A percentile compares a stretch with the other conserved stretches of the same genome.
Conservation (phyloP, 2,797 vertebrate genomes). For the Anguilla anguilla region DNA sequence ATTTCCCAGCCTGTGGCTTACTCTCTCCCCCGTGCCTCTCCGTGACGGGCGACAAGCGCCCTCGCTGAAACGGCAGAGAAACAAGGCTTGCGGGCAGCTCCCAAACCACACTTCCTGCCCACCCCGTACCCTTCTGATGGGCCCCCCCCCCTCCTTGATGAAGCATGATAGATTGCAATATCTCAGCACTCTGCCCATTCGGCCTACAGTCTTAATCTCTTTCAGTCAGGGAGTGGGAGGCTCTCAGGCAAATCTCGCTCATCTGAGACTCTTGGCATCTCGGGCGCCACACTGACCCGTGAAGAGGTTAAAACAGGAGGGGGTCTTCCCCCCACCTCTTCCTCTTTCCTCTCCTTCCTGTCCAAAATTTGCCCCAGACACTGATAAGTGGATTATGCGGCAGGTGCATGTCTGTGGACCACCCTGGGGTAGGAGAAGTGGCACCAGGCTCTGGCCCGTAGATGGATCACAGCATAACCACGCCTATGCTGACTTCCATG, state of each 20-base stretch:
- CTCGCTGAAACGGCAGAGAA: neutral
- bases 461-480: neutral
- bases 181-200: conserved; percentile 62
- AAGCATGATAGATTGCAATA: conserved; percentile 71
- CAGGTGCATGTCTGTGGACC: conserved; percentile 43
- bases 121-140: neutral
- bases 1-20: conserved; percentile 32
- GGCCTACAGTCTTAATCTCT: conserved; percentile 70
- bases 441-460: neutral
- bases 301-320: conserved; percentile 59
- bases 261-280: conserved; percentile 65
- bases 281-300: conserved; percentile 61
- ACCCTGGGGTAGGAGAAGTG: neutral
- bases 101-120: neutral
- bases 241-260: conserved; percentile 75
- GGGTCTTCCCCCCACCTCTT: conserved; percentile 34
- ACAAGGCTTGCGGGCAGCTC: neutral
- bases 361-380: conserved; percentile 54
- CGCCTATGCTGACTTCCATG: neutral
- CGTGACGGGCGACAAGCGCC: neutral
- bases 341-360: conserved; percentile 19
- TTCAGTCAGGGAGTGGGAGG: conserved; percentile 68
- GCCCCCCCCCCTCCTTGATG: conserved; percentile 18
- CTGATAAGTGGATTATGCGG: conserved; percentile 51
- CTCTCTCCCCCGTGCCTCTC: neutral